Percentiles rank a stretch among this genome's conserved stretches.
Evolutionary conservation across 2,888 invertebrate species (phyloP).

Genomic region (Geophilus truncorum): DNA sequence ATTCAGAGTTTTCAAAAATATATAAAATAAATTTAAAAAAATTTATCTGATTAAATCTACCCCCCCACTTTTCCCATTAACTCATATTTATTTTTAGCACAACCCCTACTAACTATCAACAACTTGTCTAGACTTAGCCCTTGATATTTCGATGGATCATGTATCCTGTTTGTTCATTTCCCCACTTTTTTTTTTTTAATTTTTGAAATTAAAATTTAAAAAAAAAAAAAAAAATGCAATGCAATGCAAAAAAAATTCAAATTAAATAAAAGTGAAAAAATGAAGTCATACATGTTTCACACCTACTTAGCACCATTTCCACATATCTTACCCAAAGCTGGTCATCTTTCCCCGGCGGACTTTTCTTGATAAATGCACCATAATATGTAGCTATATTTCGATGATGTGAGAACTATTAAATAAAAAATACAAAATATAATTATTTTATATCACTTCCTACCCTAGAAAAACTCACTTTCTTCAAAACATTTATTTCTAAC

Average conservation of each 20-base stretch:
- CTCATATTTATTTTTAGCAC: neutral
- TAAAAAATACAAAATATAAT: neutral
- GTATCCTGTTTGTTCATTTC: neutral
- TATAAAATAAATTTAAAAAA: too few species aligned
- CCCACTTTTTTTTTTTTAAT: neutral
- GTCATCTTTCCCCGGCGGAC: constrained; percentile 97
- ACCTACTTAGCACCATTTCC: neutral
- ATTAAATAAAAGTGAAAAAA: neutral
- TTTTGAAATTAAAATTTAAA: neutral
- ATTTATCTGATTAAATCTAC: neutral
- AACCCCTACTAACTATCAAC: neutral
- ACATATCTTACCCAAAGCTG: constrained; percentile 73
- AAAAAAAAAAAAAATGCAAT: neutral
- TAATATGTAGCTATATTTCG: constrained; percentile 99
- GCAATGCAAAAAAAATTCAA: neutral
- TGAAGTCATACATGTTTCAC: neutral
- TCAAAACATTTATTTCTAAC: constrained; percentile 98
- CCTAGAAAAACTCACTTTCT: constrained; percentile 59
- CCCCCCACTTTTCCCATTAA: neutral
- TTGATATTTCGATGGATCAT: constrained; percentile 5
- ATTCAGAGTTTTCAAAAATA: neutral
- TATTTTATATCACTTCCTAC: neutral
- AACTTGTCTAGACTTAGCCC: constrained; percentile 19
- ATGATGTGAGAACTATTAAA: constrained; percentile 83
- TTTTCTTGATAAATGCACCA: constrained; percentile 99